phyloP scores from a whole-genome alignment of 1,140 invertebrate species.

The Odontomachus brunneus region DNA sequence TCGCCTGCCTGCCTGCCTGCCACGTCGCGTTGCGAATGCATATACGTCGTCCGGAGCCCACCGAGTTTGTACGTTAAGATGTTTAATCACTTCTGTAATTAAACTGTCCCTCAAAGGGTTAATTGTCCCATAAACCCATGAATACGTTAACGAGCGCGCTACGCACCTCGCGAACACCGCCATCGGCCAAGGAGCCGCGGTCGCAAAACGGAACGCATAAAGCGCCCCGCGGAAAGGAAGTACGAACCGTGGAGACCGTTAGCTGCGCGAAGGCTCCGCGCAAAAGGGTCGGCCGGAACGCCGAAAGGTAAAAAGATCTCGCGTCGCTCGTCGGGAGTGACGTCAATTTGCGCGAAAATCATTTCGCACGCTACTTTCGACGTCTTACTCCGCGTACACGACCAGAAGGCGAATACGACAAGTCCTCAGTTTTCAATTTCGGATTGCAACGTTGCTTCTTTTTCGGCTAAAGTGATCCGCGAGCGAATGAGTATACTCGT shows the following conservation, averaged over 20 bases:
- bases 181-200: slow-evolving; percentile 74
- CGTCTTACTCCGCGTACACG: too few species aligned
- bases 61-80: slow-evolving; percentile 85
- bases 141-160: slow-evolving; percentile 84
- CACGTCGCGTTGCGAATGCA: slow-evolving; percentile 74
- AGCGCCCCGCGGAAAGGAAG: not conserved
- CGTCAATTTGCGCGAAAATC: too few species aligned
- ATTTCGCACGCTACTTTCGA: too few species aligned
- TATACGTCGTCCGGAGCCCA: slow-evolving; percentile 66
- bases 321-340: too few species aligned
- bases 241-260: not conserved
- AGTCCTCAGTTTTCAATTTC: too few species aligned
- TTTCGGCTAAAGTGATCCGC: too few species aligned
- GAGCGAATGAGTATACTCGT: too few species aligned
- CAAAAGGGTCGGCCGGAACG: slow-evolving; percentile 17
- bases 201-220: slow-evolving; percentile 17
- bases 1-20: slow-evolving; percentile 71
- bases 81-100: slow-evolving; percentile 86
- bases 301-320: too few species aligned
- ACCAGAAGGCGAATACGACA: too few species aligned
- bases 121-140: slow-evolving; percentile 85
- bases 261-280: not conserved
- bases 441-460: too few species aligned
- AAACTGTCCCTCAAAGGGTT: slow-evolving; percentile 86
- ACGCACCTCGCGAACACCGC: slow-evolving; percentile 75